Percentiles rank a stretch among this genome's conserved stretches.
These are phyloP conservation scores for Melanogrammus aeglefinus DNA, from an alignment of 2,797 vertebrate species.

Conservation along the genomic window DNA sequence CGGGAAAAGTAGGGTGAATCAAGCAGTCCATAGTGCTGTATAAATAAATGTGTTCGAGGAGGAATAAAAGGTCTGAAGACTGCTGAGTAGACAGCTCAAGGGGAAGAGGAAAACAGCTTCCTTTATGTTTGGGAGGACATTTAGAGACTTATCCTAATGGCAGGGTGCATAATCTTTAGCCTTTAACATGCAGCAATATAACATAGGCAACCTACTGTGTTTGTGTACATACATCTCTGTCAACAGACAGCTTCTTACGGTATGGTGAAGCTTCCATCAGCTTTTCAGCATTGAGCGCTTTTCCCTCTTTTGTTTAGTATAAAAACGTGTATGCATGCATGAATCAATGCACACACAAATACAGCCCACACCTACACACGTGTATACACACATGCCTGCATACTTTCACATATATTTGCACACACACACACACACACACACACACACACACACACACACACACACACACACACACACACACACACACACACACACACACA, in stretches of 20 bases:
- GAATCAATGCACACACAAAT: neutral
- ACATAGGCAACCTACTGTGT: neutral
- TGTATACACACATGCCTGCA: neutral
- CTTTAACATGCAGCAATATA: constrained; percentile 42
- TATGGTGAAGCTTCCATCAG: neutral
- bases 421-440: neutral
- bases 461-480: neutral
- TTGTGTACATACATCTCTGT: no score
- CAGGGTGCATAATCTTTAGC: constrained; percentile 30
- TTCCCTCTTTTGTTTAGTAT: neutral
- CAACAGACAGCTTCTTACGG: no score
- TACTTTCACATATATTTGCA: no score
- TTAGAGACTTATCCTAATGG: constrained; percentile 30
- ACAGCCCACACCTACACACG: neutral
- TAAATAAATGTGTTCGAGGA: constrained; percentile 11
- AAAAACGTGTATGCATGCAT: neutral
- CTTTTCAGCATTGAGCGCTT: neutral
- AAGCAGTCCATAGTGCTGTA: constrained; percentile 11
- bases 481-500: no score
- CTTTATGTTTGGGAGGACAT: constrained; percentile 24
- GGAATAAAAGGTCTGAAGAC: constrained; percentile 20
- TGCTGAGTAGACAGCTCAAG: constrained; percentile 19
- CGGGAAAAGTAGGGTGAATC: constrained; percentile 22
- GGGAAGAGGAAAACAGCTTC: constrained; percentile 22
- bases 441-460: neutral